These are phyloP conservation scores for Torymus auratus DNA, from an alignment of 2,888 invertebrate genomes.

Conservation along the genomic window DNA sequence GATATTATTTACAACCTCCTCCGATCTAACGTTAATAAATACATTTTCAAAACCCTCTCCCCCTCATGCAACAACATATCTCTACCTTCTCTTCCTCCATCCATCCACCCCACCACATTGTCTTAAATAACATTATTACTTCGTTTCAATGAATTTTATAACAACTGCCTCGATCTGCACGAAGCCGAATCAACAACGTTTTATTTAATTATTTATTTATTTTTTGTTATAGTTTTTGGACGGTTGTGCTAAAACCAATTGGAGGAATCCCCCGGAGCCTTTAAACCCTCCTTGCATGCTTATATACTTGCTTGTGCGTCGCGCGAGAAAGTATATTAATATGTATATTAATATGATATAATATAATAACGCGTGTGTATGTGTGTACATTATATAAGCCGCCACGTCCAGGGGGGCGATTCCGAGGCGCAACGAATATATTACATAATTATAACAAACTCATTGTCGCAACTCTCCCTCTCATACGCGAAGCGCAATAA, in stretches of 20 bases:
- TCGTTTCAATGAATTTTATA: slow-evolving; percentile 37
- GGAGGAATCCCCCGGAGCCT: not conserved
- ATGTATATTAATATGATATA: not conserved
- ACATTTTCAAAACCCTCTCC: slow-evolving; percentile 62
- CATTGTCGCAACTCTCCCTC: too few species aligned
- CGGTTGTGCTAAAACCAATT: slow-evolving; percentile 63
- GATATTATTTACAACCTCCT: slow-evolving; percentile 36
- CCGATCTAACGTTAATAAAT: slow-evolving; percentile 65
- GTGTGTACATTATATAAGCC: too few species aligned
- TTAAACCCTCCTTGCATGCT: not conserved
- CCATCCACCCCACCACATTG: too few species aligned
- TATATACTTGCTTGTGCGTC: slow-evolving; percentile 9
- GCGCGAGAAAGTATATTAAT: not conserved
- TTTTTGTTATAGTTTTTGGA: slow-evolving; percentile 60
- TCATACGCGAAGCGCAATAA: too few species aligned
- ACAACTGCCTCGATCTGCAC: slow-evolving; percentile 63
- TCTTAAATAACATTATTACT: too few species aligned
- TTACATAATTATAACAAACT: too few species aligned
- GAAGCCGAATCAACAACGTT: slow-evolving; percentile 65
- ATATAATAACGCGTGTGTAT: too few species aligned
- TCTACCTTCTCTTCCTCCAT: too few species aligned
- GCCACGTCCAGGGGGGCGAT: too few species aligned
- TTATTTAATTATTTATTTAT: too few species aligned
- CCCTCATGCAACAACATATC: too few species aligned
- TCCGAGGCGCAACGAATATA: too few species aligned